Evolutionary conservation across 1,140 invertebrate genomes (phyloP).

Genomic region (Drosophila jambulina): DNA sequence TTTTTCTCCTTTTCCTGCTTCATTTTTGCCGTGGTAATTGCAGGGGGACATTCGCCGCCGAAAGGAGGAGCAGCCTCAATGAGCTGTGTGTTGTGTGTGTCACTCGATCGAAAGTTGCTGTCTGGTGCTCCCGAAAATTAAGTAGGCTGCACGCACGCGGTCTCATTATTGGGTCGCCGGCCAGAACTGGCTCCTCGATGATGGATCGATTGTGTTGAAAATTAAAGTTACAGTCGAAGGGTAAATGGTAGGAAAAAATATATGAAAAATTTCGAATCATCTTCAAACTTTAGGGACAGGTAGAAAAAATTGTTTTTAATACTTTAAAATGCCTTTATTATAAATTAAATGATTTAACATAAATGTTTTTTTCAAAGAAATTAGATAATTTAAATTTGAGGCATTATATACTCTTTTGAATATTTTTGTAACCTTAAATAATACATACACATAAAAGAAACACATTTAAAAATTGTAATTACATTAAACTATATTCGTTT

Average conservation of each 20-base stretch:
- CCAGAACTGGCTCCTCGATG: conserved; percentile 31
- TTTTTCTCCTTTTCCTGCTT: neutral
- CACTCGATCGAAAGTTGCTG: conserved; percentile 49
- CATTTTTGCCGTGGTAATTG: conserved; percentile 56
- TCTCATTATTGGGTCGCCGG: conserved; percentile 36
- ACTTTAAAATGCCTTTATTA: too few relatives aligned
- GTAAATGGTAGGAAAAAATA: neutral
- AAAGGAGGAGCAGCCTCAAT: conserved; percentile 48
- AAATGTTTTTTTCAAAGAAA: too few relatives aligned
- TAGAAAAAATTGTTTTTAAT: neutral
- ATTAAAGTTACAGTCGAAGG: conserved; percentile 2
- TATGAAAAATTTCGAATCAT: too few relatives aligned
- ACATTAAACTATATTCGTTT: too few relatives aligned
- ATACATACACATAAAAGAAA: too few relatives aligned
- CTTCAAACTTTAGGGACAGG: too few relatives aligned
- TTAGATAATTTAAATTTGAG: too few relatives aligned
- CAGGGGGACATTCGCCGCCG: conserved; percentile 75
- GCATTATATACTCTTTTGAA: too few relatives aligned
- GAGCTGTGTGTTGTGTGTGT: conserved; percentile 38
- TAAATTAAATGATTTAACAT: too few relatives aligned
- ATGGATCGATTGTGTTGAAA: conserved; percentile 26
- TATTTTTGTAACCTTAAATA: too few relatives aligned
- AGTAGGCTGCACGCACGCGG: conserved; percentile 40
- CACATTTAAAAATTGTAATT: too few relatives aligned
- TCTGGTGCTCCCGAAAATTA: conserved; percentile 34